Evolutionary conservation across 1,140 invertebrate species (phyloP).

Genomic region (Gonatopus flavifemur): DNA sequence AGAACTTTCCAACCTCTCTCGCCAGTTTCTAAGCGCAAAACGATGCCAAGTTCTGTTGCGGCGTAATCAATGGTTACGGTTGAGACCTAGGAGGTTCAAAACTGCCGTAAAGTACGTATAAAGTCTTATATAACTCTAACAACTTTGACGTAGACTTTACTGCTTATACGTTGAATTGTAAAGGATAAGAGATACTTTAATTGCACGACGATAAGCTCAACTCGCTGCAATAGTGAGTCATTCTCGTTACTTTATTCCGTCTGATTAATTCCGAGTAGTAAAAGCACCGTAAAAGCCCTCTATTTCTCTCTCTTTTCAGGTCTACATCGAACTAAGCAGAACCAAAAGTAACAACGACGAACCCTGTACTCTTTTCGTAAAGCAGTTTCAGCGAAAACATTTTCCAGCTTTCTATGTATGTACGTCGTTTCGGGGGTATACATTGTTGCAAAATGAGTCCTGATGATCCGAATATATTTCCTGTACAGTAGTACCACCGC

Average conservation of each 20-base stretch:
- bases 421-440: constrained; percentile 13
- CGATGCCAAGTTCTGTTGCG: no score
- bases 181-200: constrained; percentile 26
- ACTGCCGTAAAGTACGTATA: no score
- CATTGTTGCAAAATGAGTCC: constrained; percentile 20
- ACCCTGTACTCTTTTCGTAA: constrained; percentile 1
- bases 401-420: constrained; percentile 5
- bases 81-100: no score
- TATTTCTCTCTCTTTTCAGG: no score
- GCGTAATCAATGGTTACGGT: no score
- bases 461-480: constrained; percentile 9
- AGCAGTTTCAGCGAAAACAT: constrained; percentile 7
- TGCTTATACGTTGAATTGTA: constrained; percentile 22
- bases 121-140: no score
- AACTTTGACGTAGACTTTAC: no score
- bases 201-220: constrained; percentile 25
- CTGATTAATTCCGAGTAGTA: constrained; percentile 41
- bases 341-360: constrained; percentile 11
- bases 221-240: constrained; percentile 21
- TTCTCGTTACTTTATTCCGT: constrained; percentile 38
- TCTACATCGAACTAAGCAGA: no score
- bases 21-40: no score
- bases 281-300: constrained; percentile 39
- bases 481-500: not conserved
- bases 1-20: no score